phyloP scores from a whole-genome alignment of 2,888 invertebrate genomes.

The Perizoma flavofasciatum region DNA sequence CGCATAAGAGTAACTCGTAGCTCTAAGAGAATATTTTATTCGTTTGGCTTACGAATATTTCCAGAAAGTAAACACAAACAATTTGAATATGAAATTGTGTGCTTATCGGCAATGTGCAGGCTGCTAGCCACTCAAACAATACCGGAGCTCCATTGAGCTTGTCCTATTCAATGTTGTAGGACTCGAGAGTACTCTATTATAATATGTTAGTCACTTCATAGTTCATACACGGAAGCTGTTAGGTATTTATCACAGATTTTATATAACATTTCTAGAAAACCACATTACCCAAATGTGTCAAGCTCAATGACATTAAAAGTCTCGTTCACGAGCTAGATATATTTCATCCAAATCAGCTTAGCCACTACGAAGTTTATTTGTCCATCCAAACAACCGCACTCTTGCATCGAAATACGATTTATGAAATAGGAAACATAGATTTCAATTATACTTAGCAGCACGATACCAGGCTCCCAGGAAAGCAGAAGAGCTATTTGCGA shows the following conservation, averaged over 20 bases:
- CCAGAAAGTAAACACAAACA: slow-evolving; percentile 18
- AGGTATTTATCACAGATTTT: no score
- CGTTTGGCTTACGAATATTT: neutral
- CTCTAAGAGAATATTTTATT: neutral
- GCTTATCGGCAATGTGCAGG: slow-evolving; percentile 32
- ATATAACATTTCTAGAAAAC: no score
- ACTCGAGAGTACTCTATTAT: neutral
- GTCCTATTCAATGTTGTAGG: slow-evolving; percentile 14
- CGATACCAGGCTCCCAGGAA: slow-evolving; percentile 30
- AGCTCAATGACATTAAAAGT: no score
- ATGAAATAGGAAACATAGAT: no score
- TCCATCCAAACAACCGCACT: no score
- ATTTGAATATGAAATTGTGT: slow-evolving; percentile 15
- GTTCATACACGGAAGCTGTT: neutral
- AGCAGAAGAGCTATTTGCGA: slow-evolving; percentile 31
- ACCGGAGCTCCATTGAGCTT: slow-evolving; percentile 6
- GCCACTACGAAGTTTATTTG: no score
- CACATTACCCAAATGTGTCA: no score
- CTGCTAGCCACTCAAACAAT: slow-evolving; percentile 24
- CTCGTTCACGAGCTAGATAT: no score
- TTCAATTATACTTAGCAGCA: neutral
- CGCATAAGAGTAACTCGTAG: no score
- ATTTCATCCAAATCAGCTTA: no score
- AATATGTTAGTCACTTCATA: neutral
- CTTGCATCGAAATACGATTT: no score